Percentiles rank a stretch among this genome's conserved stretches.
Evolutionary conservation across 2,797 vertebrate genomes (phyloP).

Genomic region (Steatocranus sp.): DNA sequence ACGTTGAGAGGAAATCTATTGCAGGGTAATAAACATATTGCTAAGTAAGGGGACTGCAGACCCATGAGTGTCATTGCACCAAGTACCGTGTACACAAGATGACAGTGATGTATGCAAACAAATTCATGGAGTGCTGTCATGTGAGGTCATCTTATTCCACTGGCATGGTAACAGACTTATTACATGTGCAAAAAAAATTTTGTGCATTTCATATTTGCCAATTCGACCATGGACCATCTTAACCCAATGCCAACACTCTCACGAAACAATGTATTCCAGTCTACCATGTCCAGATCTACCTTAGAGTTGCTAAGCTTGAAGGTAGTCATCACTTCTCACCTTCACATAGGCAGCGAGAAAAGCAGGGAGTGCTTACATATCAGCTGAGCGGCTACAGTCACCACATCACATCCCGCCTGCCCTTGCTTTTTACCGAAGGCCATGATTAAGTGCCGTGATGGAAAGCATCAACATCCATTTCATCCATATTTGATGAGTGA

Average conservation of each 20-base stretch:
- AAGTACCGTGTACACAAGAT: not conserved
- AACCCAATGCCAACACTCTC: not conserved
- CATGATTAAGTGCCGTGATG: conserved; percentile 59
- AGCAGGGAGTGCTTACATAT: conserved; percentile 1
- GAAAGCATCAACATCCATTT: conserved; percentile 61
- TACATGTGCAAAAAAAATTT: not conserved
- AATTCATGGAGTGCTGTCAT: not conserved
- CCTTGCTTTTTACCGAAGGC: conserved; percentile 43
- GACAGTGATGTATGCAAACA: not conserved
- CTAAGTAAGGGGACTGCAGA: conserved; percentile 35
- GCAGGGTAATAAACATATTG: conserved; percentile 46
- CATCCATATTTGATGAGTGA: conserved; percentile 72
- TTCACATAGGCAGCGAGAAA: not conserved
- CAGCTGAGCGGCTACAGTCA: conserved; percentile 1
- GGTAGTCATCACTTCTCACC: not conserved
- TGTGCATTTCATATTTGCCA: not conserved
- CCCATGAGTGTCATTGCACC: conserved; percentile 9
- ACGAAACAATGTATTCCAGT: not conserved
- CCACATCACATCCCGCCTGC: conserved; percentile 1
- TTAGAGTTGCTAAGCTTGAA: not conserved
- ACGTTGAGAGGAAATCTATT: conserved; percentile 50
- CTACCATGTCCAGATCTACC: not conserved
- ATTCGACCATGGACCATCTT: not conserved
- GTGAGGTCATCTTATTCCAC: conserved; percentile 2
- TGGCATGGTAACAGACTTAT: not conserved